Evolutionary conservation across 2,113 vertebrate genomes (phyloP).

Genomic region (Proterorhinus semilunaris): DNA sequence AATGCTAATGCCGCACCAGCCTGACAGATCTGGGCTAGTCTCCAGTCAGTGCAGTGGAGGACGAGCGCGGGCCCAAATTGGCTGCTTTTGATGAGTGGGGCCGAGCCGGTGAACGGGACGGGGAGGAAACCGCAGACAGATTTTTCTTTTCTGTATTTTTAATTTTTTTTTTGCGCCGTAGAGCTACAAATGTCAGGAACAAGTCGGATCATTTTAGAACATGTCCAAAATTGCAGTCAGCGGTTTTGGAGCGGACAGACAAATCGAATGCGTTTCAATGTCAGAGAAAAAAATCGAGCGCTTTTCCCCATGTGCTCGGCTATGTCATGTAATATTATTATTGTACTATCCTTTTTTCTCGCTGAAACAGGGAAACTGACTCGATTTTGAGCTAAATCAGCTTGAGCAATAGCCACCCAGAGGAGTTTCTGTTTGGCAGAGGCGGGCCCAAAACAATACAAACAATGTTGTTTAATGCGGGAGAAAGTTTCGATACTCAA

Average conservation of each 20-base stretch:
- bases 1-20: conserved; percentile 34
- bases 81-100: conserved; percentile 10
- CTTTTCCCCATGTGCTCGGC: too few relatives aligned
- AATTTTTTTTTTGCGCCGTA: too few relatives aligned
- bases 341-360: too few relatives aligned
- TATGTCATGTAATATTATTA: too few relatives aligned
- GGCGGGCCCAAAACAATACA: too few relatives aligned
- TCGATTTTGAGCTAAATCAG: too few relatives aligned
- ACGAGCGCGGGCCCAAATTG: conserved; percentile 14
- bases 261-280: neutral
- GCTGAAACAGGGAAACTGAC: too few relatives aligned
- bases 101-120: neutral
- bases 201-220: neutral
- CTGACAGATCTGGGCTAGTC: conserved; percentile 43
- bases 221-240: neutral
- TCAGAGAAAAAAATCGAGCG: neutral
- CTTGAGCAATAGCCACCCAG: too few relatives aligned
- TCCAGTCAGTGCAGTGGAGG: neutral
- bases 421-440: too few relatives aligned
- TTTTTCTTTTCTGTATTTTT: neutral
- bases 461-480: too few relatives aligned
- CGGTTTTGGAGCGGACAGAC: neutral
- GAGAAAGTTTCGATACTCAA: too few relatives aligned
- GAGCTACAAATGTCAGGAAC: conserved; percentile 3
- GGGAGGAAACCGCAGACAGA: neutral